A percentile compares a stretch with the other conserved stretches of the same genome.
Evolutionary conservation across 2,113 vertebrate species (phyloP).

Genomic region (Sapajus apella): DNA sequence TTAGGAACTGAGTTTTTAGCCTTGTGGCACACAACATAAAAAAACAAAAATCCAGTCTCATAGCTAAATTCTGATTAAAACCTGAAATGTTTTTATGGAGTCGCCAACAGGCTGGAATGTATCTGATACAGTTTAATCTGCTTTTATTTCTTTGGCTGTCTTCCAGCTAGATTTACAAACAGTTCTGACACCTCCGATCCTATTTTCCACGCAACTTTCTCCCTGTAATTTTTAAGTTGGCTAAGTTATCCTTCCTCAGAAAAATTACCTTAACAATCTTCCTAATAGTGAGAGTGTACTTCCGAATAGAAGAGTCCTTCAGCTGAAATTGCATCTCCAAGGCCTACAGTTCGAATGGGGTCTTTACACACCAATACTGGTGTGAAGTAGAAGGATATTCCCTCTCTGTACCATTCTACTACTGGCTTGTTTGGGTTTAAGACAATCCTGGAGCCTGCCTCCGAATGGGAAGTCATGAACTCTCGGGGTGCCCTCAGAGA

Average conservation of each 20-base stretch:
- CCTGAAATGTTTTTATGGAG: constrained; percentile 22
- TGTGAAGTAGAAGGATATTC: constrained; percentile 92
- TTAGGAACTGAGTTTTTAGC: constrained; percentile 19
- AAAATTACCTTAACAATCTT: background rate
- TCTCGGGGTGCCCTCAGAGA: constrained; percentile 89
- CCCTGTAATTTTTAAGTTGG: constrained; percentile 44
- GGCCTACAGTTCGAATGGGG: constrained; percentile 95
- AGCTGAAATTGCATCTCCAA: constrained; percentile 96
- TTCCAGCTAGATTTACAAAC: constrained; percentile 67
- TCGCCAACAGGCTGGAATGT: constrained; percentile 78
- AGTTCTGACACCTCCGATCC: constrained; percentile 16
- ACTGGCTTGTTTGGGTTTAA: constrained; percentile 90
- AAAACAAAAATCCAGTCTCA: constrained; percentile 61
- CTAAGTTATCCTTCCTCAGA: background rate
- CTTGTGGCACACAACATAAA: constrained; percentile 38
- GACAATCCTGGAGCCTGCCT: constrained; percentile 81
- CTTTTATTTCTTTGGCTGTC: constrained; percentile 84
- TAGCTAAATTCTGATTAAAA: constrained; percentile 59
- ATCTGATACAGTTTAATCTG: constrained; percentile 71
- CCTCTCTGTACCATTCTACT: constrained; percentile 89
- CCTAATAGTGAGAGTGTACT: constrained; percentile 70
- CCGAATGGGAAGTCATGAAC: constrained; percentile 89
- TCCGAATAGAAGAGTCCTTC: constrained; percentile 96
- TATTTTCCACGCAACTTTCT: constrained; percentile 43
- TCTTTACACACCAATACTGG: constrained; percentile 95